Percentiles rank a stretch among this genome's conserved stretches.
phyloP scores from a whole-genome alignment of 2,113 vertebrate genomes.

The Oryzias melastigma region DNA sequence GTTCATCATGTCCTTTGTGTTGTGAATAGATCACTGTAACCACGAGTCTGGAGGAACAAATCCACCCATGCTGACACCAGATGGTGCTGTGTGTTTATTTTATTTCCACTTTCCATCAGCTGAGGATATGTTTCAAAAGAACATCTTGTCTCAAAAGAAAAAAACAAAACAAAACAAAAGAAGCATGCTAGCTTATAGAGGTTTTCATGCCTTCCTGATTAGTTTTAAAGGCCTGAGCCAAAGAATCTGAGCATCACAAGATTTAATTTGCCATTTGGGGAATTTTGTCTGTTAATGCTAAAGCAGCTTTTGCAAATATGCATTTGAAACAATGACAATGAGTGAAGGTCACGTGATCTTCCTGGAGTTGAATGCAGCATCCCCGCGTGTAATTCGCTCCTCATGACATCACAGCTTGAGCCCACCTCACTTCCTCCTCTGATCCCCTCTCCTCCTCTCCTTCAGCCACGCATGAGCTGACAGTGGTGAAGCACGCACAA shows the following conservation, averaged over 20 bases:
- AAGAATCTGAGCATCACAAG: too few relatives aligned
- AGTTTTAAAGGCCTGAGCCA: too few relatives aligned
- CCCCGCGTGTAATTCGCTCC: conserved; percentile 29
- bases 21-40: too few relatives aligned
- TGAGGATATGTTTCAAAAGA: not conserved
- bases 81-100: conserved; percentile 23
- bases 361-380: conserved; percentile 21
- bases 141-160: not conserved
- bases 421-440: conserved; percentile 30
- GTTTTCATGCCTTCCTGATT: not conserved
- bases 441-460: conserved; percentile 23
- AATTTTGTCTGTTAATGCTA: not conserved
- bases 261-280: not conserved
- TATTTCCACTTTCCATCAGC: not conserved
- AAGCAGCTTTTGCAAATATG: too few relatives aligned
- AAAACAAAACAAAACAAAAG: not conserved
- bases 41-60: too few relatives aligned
- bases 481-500: conserved; percentile 32
- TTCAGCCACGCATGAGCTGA: conserved; percentile 47
- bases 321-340: not conserved
- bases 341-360: not conserved
- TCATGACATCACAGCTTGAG: conserved; percentile 63
- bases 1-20: too few relatives aligned
- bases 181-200: too few relatives aligned
- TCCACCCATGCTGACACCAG: conserved; percentile 18